Conservation (phyloP, 2,797 vertebrate species). For the Valencia hispanica region DNA sequence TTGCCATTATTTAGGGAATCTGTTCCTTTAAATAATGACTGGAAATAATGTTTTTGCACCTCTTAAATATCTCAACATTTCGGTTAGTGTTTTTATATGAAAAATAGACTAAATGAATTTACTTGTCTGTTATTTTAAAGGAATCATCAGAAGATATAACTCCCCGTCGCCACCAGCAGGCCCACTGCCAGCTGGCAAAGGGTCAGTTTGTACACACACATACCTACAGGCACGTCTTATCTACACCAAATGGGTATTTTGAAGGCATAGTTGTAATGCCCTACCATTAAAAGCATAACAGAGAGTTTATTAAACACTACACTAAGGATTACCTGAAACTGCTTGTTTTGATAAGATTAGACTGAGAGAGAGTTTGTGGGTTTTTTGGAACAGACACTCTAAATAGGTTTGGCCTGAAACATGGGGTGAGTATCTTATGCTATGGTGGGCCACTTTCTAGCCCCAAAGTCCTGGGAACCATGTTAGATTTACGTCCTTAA, state of each 20-base stretch:
- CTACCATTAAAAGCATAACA: too few relatives aligned
- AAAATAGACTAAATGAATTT: not conserved
- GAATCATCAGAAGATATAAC: constrained; percentile 92
- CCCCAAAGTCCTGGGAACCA: too few relatives aligned
- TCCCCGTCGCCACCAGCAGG: constrained; percentile 71
- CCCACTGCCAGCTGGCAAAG: constrained; percentile 61
- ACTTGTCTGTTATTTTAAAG: constrained; percentile 48
- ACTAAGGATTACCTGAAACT: not conserved
- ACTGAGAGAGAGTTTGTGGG: too few relatives aligned
- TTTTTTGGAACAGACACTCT: too few relatives aligned
- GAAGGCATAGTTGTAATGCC: too few relatives aligned
- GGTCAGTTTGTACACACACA: constrained; percentile 55
- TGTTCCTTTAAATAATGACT: not conserved
- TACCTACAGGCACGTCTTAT: not conserved
- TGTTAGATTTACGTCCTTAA: too few relatives aligned
- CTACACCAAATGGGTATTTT: too few relatives aligned
- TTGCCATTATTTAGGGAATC: not conserved
- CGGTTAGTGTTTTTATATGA: not conserved
- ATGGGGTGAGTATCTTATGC: too few relatives aligned
- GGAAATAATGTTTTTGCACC: not conserved
- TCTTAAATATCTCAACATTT: not conserved
- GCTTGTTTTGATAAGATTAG: not conserved
- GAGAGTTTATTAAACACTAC: not conserved
- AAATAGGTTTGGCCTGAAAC: too few relatives aligned
- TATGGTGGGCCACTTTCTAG: too few relatives aligned